Percentiles rank a stretch among this genome's conserved stretches.
Conservation (phyloP, 2,113 vertebrate genomes). For the Alligator mississippiensis region DNA sequence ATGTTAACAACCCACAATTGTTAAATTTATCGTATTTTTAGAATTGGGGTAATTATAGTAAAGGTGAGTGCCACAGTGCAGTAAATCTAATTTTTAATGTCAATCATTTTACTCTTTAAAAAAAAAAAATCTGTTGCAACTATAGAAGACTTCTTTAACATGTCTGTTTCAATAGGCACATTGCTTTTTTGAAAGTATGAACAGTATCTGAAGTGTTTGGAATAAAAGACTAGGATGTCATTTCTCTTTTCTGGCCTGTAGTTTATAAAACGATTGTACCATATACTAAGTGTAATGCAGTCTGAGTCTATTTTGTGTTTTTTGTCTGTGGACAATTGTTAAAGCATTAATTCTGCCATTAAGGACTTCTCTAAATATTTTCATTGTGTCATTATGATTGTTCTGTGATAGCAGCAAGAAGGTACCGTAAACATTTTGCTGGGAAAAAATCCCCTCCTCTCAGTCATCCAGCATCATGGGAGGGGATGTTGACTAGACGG, state of each 20-base stretch:
- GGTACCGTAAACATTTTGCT: background rate
- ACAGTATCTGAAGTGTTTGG: background rate
- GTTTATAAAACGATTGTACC: background rate
- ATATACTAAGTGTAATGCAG: background rate
- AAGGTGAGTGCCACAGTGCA: background rate
- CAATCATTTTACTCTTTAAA: background rate
- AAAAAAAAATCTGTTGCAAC: background rate
- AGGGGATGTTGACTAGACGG: too few relatives aligned
- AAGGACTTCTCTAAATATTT: background rate
- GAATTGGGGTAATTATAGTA: too few relatives aligned
- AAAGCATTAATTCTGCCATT: background rate
- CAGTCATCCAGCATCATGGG: too few relatives aligned
- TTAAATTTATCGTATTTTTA: background rate
- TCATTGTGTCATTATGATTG: background rate
- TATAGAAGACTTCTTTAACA: background rate
- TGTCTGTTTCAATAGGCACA: background rate
- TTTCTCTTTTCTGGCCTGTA: background rate
- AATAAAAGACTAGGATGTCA: background rate
- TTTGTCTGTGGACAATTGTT: background rate
- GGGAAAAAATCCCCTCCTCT: background rate
- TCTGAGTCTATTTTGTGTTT: background rate
- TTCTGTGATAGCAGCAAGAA: background rate
- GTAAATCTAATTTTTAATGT: background rate
- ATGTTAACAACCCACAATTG: background rate
- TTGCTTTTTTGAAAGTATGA: background rate